phyloP scores from a whole-genome alignment of 2,797 vertebrate genomes.

The Rhynchotus rufescens region DNA sequence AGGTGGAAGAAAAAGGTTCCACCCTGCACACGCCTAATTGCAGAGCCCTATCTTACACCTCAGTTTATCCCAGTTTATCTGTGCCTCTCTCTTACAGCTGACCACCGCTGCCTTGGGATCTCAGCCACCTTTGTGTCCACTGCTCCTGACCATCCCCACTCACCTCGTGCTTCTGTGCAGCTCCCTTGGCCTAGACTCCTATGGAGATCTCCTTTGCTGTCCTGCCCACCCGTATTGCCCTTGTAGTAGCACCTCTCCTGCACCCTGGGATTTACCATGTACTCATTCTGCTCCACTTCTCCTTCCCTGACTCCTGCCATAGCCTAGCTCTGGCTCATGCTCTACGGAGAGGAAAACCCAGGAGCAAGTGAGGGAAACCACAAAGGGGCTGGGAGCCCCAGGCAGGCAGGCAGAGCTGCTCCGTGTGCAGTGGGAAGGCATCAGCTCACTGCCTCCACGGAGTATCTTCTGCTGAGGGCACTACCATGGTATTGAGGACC shows the following conservation, averaged over 20 bases:
- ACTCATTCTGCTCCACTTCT: not conserved
- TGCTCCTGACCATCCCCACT: not conserved
- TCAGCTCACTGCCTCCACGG: accelerated
- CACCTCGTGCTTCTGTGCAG: not conserved
- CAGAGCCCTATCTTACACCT: no score
- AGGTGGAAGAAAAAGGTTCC: not conserved
- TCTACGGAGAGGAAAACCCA: not conserved
- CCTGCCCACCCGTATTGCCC: not conserved
- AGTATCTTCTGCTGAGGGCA: not conserved
- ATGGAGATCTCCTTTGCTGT: accelerated
- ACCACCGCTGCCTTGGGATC: not conserved
- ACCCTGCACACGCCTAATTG: not conserved
- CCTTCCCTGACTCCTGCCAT: not conserved
- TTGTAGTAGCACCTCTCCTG: not conserved
- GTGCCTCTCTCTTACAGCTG: not conserved
- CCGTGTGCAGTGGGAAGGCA: accelerated
- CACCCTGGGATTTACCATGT: not conserved
- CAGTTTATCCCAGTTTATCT: not conserved
- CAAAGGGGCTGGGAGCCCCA: not conserved
- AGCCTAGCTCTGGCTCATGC: not conserved
- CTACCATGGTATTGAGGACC: not conserved
- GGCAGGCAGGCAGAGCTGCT: not conserved
- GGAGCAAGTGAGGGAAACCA: accelerated
- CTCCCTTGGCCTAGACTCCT: not conserved
- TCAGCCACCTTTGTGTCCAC: not conserved